A percentile compares a stretch with the other conserved stretches of the same genome.
Evolutionary conservation across 2,113 vertebrate species (phyloP).

Genomic region (Epinephelus lanceolatus): DNA sequence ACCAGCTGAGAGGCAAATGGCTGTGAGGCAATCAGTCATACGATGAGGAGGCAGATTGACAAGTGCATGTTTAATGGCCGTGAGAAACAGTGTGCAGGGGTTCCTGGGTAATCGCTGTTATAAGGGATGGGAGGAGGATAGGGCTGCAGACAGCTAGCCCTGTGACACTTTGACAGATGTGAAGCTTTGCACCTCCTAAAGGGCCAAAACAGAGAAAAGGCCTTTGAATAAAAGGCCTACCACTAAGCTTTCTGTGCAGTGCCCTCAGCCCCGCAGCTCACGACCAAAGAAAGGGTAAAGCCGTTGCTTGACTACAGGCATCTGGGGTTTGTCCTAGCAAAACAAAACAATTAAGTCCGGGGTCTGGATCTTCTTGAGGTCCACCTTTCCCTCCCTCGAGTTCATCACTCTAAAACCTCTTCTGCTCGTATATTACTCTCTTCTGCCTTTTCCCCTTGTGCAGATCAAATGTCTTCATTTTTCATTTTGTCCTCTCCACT

Average conservation of each 20-base stretch:
- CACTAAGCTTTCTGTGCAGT: conserved; percentile 66
- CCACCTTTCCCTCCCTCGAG: conserved; percentile 41
- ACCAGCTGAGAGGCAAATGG: conserved; percentile 34
- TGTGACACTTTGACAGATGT: conserved; percentile 83
- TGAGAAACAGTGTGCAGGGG: conserved; percentile 71
- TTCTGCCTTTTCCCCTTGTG: neutral
- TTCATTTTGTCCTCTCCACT: neutral
- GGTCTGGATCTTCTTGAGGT: conserved; percentile 50
- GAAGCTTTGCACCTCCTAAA: conserved; percentile 65
- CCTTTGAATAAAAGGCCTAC: conserved; percentile 62
- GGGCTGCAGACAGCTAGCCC: conserved; percentile 50
- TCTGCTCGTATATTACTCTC: neutral
- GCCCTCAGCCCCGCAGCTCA: conserved; percentile 62
- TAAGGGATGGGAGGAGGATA: conserved; percentile 37
- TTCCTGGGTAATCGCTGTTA: conserved; percentile 58
- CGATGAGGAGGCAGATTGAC: conserved; percentile 62
- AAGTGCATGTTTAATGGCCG: conserved; percentile 73
- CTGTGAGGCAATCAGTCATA: conserved; percentile 32
- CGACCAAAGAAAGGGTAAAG: conserved; percentile 70
- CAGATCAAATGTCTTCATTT: conserved; percentile 11
- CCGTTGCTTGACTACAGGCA: conserved; percentile 71
- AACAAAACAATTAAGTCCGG: conserved; percentile 69
- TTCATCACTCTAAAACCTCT: conserved; percentile 17
- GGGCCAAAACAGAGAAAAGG: conserved; percentile 58
- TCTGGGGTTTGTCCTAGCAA: conserved; percentile 62